phyloP scores from a whole-genome alignment of 2,888 invertebrate species.

The Lycaena phlaeas region DNA sequence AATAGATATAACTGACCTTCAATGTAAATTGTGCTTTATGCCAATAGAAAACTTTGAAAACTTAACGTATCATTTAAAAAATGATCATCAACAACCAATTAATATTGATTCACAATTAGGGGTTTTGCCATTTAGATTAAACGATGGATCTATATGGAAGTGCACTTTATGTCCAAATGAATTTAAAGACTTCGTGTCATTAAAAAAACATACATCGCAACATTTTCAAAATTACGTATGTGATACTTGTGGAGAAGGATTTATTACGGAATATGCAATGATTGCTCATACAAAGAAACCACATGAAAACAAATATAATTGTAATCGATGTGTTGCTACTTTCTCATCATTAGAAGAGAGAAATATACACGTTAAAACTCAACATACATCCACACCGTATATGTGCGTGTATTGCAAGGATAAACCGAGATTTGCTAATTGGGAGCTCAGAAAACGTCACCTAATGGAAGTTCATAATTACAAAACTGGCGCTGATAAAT shows the following conservation, averaged over 20 bases:
- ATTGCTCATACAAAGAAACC: slow-evolving; percentile 59
- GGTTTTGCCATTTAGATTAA: slow-evolving; percentile 50
- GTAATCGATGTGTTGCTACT: slow-evolving; percentile 56
- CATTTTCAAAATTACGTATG: slow-evolving; percentile 65
- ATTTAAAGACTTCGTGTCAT: slow-evolving; percentile 53
- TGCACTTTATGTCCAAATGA: slow-evolving; percentile 58
- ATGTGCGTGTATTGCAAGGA: slow-evolving; percentile 59
- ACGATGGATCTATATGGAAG: slow-evolving; percentile 55
- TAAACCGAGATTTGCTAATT: slow-evolving; percentile 58
- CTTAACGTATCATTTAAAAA: slow-evolving; percentile 49
- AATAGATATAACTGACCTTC: slow-evolving; percentile 57
- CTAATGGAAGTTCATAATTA: slow-evolving; percentile 57
- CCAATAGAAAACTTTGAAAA: slow-evolving; percentile 43
- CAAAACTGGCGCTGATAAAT: slow-evolving; percentile 53
- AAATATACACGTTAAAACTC: slow-evolving; percentile 54
- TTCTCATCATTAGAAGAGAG: slow-evolving; percentile 53
- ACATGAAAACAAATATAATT: slow-evolving; percentile 58
- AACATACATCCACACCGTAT: slow-evolving; percentile 55
- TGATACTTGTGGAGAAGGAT: slow-evolving; percentile 62
- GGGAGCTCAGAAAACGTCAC: slow-evolving; percentile 57
- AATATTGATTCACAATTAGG: slow-evolving; percentile 53
- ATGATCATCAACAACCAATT: slow-evolving; percentile 52
- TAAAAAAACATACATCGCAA: slow-evolving; percentile 57
- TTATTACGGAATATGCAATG: slow-evolving; percentile 61
- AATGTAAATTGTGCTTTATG: slow-evolving; percentile 57